phyloP scores from a whole-genome alignment of 2,888 invertebrate species.

The Norana najaformis region DNA sequence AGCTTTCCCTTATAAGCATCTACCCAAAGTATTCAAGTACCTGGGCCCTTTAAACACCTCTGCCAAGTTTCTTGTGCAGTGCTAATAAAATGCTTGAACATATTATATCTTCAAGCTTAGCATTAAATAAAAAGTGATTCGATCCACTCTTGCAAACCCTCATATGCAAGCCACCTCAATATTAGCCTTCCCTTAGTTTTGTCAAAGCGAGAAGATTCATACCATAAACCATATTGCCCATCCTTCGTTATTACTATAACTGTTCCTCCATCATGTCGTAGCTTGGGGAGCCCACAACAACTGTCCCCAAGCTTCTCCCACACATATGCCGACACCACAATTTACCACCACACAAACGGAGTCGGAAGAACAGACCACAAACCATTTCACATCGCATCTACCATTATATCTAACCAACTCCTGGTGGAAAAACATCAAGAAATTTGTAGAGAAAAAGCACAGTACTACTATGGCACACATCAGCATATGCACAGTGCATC shows the following conservation, averaged over 20 bases:
- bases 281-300: slow-evolving; percentile 17
- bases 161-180: neutral
- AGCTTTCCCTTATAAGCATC: neutral
- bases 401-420: slow-evolving; percentile 26
- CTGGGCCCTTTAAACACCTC: neutral
- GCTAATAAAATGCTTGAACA: neutral
- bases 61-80: neutral
- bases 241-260: neutral
- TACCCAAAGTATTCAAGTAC: neutral
- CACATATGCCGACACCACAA: slow-evolving; percentile 19
- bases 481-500: neutral
- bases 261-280: slow-evolving; percentile 2
- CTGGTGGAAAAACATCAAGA: slow-evolving; percentile 24
- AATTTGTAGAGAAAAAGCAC: slow-evolving; percentile 18
- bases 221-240: slow-evolving; percentile 24
- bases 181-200: slow-evolving; percentile 5
- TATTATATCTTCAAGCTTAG: neutral
- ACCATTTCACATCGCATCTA: slow-evolving; percentile 26
- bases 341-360: slow-evolving; percentile 22
- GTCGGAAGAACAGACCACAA: slow-evolving; percentile 23
- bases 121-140: neutral
- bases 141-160: neutral
- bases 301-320: slow-evolving; percentile 18
- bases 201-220: slow-evolving; percentile 24
- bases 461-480: neutral